These are phyloP conservation scores for Melanaphis sacchari DNA, from an alignment of 1,140 invertebrate genomes.

Conservation along the genomic window DNA sequence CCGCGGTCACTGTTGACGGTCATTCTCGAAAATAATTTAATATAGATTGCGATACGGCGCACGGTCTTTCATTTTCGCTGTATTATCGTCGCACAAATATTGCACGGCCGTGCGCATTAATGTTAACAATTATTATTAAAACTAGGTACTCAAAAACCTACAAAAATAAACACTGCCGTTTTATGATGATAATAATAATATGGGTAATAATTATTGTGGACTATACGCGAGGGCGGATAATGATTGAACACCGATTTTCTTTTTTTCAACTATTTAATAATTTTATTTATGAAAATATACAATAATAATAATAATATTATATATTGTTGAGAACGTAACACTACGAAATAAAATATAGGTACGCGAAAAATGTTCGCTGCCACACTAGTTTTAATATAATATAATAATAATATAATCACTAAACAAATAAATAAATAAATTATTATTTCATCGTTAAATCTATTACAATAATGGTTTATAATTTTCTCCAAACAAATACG, in stretches of 20 bases:
- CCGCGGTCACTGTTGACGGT: not conserved
- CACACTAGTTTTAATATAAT: not conserved
- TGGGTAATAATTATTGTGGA: not conserved
- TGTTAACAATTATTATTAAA: not conserved
- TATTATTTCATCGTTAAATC: conserved; percentile 17
- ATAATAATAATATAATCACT: conserved; percentile 20
- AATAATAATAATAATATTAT: conserved; percentile 43
- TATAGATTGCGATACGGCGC: not conserved
- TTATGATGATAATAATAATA: not conserved
- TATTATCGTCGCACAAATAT: not conserved
- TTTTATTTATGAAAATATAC: conserved; percentile 58
- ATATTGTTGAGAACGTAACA: conserved; percentile 34
- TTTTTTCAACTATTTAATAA: conserved; percentile 55
- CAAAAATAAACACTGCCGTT: not conserved
- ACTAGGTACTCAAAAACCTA: not conserved
- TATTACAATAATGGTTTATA: conserved; percentile 33
- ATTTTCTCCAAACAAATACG: conserved; percentile 35
- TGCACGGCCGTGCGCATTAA: not conserved
- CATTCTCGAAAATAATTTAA: not conserved
- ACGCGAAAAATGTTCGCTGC: conserved; percentile 1
- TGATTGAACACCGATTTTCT: not conserved
- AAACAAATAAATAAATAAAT: conserved; percentile 39
- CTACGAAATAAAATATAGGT: conserved; percentile 46
- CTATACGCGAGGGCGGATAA: not conserved
- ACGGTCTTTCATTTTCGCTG: not conserved